Percentiles rank a stretch among this genome's conserved stretches.
phyloP scores from a whole-genome alignment of 2,113 vertebrate species.

The Tautogolabrus adspersus region DNA sequence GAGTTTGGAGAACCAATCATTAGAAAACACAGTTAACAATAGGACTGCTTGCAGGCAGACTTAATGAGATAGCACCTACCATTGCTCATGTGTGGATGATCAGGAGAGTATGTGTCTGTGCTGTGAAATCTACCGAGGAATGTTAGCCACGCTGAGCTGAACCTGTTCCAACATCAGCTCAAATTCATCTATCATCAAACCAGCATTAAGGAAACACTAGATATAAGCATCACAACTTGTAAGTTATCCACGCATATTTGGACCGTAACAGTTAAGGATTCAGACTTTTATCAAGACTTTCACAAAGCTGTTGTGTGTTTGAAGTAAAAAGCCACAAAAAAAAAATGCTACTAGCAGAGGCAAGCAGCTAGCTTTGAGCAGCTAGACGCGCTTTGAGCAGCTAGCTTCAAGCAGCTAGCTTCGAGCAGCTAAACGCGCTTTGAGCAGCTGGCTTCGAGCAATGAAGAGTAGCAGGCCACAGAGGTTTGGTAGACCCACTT shows the following conservation, averaged over 20 bases:
- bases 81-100: slow-evolving; percentile 10
- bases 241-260: not conserved
- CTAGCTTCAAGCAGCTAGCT: not conserved
- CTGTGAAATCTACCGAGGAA: slow-evolving; percentile 29
- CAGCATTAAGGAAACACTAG: not conserved
- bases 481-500: not conserved
- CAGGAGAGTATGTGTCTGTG: slow-evolving; percentile 26
- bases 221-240: not conserved
- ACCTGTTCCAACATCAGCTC: slow-evolving; percentile 26
- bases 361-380: too few species aligned
- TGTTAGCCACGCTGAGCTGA: slow-evolving; percentile 20
- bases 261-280: not conserved
- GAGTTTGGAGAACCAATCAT: not conserved
- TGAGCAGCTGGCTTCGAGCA: too few species aligned
- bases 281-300: not conserved
- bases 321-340: not conserved
- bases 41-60: not conserved
- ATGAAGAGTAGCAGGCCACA: not conserved
- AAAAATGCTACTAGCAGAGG: not conserved
- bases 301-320: not conserved
- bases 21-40: slow-evolving; percentile 4
- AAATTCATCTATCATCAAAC: slow-evolving; percentile 28
- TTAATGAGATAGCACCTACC: slow-evolving; percentile 5
- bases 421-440: too few species aligned
- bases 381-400: too few species aligned